Conservation (phyloP, 2,113 vertebrate genomes). For the Chlamydotis undulata region DNA sequence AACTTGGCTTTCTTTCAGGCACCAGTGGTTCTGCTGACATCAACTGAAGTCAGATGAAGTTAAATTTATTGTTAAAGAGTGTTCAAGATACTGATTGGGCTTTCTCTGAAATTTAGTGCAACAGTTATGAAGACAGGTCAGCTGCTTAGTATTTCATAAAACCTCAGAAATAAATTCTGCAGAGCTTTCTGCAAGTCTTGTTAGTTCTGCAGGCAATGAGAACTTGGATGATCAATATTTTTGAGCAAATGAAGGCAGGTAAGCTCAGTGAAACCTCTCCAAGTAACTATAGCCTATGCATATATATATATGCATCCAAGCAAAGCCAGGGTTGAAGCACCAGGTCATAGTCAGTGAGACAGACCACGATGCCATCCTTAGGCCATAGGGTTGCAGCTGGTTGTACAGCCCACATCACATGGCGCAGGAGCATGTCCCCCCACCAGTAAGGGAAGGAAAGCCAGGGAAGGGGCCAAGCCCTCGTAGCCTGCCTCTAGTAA, state of each 20-base stretch:
- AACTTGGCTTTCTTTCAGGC: not conserved
- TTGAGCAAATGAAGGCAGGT: not conserved
- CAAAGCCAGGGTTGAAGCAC: not conserved
- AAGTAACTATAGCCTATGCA: not conserved
- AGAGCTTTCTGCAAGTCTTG: not conserved
- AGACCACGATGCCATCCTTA: not conserved
- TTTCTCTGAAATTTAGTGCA: not conserved
- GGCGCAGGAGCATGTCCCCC: rapidly evolving
- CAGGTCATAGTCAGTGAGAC: not conserved
- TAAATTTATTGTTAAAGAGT: not conserved
- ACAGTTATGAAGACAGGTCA: not conserved
- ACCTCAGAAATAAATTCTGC: not conserved
- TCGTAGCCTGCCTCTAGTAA: not conserved
- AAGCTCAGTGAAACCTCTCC: not conserved
- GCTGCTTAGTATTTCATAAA: not conserved
- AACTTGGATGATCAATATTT: not conserved
- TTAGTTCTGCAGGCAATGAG: not conserved
- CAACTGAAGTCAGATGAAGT: not conserved
- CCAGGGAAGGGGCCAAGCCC: not conserved
- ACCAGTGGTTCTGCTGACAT: not conserved
- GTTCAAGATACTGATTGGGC: not conserved
- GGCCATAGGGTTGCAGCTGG: not conserved
- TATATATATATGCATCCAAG: not conserved
- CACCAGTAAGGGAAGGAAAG: not conserved
- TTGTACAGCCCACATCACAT: no score